Conservation (phyloP, 2,888 invertebrate genomes). For the Drosophila lacicola region DNA sequence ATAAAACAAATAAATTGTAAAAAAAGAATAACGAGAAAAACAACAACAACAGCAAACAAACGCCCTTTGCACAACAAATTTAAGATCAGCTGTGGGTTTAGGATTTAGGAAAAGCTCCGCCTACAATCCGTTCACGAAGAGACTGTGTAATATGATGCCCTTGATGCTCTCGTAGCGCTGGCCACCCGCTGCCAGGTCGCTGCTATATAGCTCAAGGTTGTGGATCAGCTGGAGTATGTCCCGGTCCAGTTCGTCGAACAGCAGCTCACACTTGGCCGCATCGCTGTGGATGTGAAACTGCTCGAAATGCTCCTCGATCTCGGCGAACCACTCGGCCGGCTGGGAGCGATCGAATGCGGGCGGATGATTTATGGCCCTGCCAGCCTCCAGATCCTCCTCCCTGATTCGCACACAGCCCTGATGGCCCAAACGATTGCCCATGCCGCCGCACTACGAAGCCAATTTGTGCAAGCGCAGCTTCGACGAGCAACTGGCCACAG, state of each 20-base stretch:
- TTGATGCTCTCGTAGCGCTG: conserved; percentile 32
- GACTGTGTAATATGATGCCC: conserved; percentile 18
- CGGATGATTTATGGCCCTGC: too few species aligned
- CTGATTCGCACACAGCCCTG: too few species aligned
- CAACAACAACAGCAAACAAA: neutral
- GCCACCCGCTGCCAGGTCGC: neutral
- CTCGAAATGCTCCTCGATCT: conserved; percentile 34
- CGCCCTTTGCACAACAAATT: conserved; percentile 10
- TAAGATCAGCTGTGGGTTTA: neutral
- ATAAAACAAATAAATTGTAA: neutral
- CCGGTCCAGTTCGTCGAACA: too few species aligned
- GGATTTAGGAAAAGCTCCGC: neutral
- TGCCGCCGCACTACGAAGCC: too few species aligned
- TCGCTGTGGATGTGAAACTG: too few species aligned
- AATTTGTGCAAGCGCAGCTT: too few species aligned
- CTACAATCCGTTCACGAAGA: neutral
- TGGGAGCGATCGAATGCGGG: neutral
- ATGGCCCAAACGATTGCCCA: too few species aligned
- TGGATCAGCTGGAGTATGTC: conserved; percentile 18
- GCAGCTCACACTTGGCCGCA: too few species aligned
- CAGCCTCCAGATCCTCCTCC: too few species aligned
- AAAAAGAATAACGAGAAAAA: neutral
- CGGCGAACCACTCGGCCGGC: conserved; percentile 29
- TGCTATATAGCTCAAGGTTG: neutral
- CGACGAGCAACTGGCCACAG: too few species aligned